Base-by-base conservation (phyloP, 2,888 invertebrate genomes). In the Toxonevra muliebris region DNA sequence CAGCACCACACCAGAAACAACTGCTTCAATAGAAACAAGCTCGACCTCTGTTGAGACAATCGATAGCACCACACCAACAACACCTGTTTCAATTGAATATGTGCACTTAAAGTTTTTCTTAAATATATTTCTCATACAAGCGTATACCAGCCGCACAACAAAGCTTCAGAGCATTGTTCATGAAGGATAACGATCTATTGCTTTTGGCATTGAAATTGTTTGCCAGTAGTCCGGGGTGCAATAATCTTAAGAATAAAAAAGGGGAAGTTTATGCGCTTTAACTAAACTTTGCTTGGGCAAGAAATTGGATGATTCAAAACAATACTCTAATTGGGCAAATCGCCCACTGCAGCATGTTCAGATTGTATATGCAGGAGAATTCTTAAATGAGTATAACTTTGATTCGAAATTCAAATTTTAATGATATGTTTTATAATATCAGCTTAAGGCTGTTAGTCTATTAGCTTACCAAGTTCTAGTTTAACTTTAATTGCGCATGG, bases 321-420 rank as follows among this genome's bases (percentile, higher is more conserved):
- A 95, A 80, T 93, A 94, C 85, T 95, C 95, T 0, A 94, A 96
- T 84, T 96, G 96, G 96, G 93, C 94, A 78, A 89, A 91, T 75
- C 87, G 96, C 74, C 96, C 96, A 11, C 81, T 96, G 62, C 86
- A 95, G 59, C 87, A 88, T 53, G 90, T 91, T 69, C 96, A 96
- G 87, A 88, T 94, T 68, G 84, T 87, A 54, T 96, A 96, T 87
- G 95, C 95, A 69, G 88, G 89, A 88, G 73, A 74, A 60, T 70
- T 17, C 40, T 1, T 11, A 48, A 8, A 43, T 11, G 10, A 40
- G 12, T 19, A 15, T 30, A 30, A 30, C 7, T n/a, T n/a, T 30
- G 30, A 30, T 30, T 30, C 30, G 41, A 60, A n/a, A 42, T 60
- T 41, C n/a, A n/a, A n/a, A 15, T 2, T 13, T 13, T 48, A 65